Base-by-base conservation (phyloP, 2,888 invertebrate species). In the Scelioninae gen. 2 region DNA sequence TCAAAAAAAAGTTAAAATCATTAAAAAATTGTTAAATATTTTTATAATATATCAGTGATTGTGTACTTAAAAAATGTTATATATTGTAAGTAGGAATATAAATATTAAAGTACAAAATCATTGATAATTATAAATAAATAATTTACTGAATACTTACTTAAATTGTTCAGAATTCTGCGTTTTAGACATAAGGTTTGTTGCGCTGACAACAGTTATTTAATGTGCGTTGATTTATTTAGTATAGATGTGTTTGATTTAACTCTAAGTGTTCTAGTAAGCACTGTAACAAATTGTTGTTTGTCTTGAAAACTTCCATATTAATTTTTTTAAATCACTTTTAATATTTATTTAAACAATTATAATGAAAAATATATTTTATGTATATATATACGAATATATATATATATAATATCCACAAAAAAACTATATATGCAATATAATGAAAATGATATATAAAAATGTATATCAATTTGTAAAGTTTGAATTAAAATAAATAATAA, bases 181-280 rank as follows among this genome's bases (percentile, higher is more conserved):
- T 63, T 70, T 63, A 61, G 70, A 55, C 70, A 70, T 70, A 57
- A 53, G 64, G 64, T 64, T 16, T 53, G 45, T 46, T 64, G 52
- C 9, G 53, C 16, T 64, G 45, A 46, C 45, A 53, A 16, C 52
- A 64, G 53, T 53, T 64, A 22, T 25, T 35, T 64, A 53, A 53
- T 35, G 35, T 19, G 2, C 28, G 33, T n/a, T 10, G 6, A 7
- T 22, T 31, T 6, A 19, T 50, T 61, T 28, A 31, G 39, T 39
- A 11, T 11, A 35, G 35, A 35, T 35, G 11, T n/a, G n/a, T n/a
- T n/a, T n/a, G n/a, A n/a, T n/a, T n/a, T n/a, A n/a, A n/a, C n/a
- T n/a, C n/a, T 35, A 35, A 35, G 9, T 9, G n/a, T 13, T 35
- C 6, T 1, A 35, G 13, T 35, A 11, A 11, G 35, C 13, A 35